These are phyloP conservation scores for Columba janthina DNA, from an alignment of 2,113 vertebrate genomes.

Conservation along the genomic window DNA sequence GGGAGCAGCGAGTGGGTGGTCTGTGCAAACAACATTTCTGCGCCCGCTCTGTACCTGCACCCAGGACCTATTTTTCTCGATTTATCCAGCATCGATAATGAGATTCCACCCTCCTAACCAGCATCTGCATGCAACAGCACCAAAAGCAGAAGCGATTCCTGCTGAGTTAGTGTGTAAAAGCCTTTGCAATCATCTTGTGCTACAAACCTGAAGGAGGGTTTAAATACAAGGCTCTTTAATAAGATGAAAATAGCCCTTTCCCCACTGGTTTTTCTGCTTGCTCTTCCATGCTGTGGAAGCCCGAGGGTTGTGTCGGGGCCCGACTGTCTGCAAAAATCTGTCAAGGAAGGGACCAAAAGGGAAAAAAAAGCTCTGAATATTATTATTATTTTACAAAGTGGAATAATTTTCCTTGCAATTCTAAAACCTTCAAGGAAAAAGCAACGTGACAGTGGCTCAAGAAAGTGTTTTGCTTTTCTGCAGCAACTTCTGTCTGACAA, in stretches of 20 bases:
- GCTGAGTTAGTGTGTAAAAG: not conserved
- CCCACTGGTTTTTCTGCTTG: not conserved
- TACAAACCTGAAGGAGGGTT: not conserved
- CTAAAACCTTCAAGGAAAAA: not conserved
- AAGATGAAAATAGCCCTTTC: not conserved
- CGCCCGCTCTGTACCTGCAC: not conserved
- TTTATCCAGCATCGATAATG: not conserved
- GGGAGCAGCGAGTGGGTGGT: not conserved
- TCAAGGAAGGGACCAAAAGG: not conserved
- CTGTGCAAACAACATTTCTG: not conserved
- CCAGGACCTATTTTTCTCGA: not conserved
- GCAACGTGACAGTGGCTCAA: rapidly evolving
- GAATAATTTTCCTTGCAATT: not conserved
- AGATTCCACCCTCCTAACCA: not conserved
- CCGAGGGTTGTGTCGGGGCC: not conserved
- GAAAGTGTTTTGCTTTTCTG: not conserved
- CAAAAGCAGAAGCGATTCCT: not conserved
- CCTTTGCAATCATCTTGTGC: not conserved
- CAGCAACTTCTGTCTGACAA: not conserved
- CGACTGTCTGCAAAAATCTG: not conserved
- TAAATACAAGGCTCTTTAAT: not conserved
- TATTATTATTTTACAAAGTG: not conserved
- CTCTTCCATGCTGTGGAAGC: not conserved
- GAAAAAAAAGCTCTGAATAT: no score
- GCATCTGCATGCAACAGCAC: not conserved